Evolutionary conservation across 1,140 invertebrate genomes (phyloP).

Genomic region (Medauroidea extradentata): DNA sequence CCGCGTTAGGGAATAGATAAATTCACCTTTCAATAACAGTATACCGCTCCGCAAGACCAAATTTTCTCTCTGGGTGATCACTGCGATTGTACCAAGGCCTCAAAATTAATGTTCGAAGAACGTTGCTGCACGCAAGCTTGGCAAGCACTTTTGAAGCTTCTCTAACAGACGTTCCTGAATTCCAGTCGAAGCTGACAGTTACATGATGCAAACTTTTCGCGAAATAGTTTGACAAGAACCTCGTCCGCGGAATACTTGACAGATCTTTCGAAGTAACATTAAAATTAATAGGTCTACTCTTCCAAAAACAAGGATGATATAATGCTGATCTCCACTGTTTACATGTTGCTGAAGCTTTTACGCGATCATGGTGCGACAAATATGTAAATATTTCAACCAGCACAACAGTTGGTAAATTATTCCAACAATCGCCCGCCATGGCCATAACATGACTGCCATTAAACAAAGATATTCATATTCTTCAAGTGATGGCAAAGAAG

Average conservation of each 20-base stretch:
- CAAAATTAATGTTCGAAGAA: constrained; percentile 39
- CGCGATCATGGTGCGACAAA: constrained; percentile 50
- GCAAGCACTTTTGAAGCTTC: constrained; percentile 31
- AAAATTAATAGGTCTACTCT: constrained; percentile 37
- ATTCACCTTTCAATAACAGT: constrained; percentile 7
- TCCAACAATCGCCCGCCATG: constrained; percentile 39
- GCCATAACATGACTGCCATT: no score
- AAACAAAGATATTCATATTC: no score
- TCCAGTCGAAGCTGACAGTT: constrained; percentile 43
- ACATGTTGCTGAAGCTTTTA: constrained; percentile 55
- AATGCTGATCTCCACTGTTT: constrained; percentile 57
- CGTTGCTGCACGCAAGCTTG: constrained; percentile 29
- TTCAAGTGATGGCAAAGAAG: no score
- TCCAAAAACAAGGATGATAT: constrained; percentile 58
- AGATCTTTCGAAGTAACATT: constrained; percentile 41
- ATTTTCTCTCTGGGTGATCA: constrained; percentile 15
- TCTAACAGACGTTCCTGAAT: constrained; percentile 38
- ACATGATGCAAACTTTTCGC: constrained; percentile 44
- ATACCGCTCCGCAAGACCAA: background rate
- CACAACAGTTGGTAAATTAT: constrained; percentile 55
- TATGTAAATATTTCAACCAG: constrained; percentile 59
- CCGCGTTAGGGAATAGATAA: constrained; percentile 3
- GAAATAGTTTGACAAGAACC: constrained; percentile 43
- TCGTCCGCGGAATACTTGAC: constrained; percentile 40
- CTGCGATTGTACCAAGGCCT: constrained; percentile 42